Evolutionary conservation across 2,113 vertebrate species (phyloP).

Genomic region (Paraplagusia blochii): DNA sequence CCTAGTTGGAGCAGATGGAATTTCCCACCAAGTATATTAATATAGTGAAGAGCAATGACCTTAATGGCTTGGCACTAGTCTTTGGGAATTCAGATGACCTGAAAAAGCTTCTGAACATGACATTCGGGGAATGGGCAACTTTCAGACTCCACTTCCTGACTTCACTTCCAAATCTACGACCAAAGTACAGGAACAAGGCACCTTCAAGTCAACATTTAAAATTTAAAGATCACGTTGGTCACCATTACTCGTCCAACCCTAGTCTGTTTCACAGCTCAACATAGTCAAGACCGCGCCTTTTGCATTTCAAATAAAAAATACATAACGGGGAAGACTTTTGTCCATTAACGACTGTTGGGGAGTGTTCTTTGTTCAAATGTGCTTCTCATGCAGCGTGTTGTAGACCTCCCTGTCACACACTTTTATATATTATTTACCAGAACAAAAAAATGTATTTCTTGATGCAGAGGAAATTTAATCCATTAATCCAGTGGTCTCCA

Average conservation of each 20-base stretch:
- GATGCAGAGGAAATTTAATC: too few relatives aligned
- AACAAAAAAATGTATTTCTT: too few relatives aligned
- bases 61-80: constrained; percentile 66
- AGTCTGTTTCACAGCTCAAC: background rate
- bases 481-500: too few relatives aligned
- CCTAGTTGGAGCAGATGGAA: constrained; percentile 61
- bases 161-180: constrained; percentile 20
- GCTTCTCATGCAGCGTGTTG: too few relatives aligned
- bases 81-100: constrained; percentile 68
- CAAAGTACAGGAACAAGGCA: constrained; percentile 11
- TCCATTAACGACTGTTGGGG: too few relatives aligned
- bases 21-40: constrained; percentile 55
- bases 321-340: too few relatives aligned
- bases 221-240: background rate
- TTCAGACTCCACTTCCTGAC: constrained; percentile 75
- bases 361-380: too few relatives aligned
- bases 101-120: constrained; percentile 71
- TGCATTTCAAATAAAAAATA: too few relatives aligned
- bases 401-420: too few relatives aligned
- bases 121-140: constrained; percentile 72
- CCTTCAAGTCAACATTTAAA: constrained; percentile 6
- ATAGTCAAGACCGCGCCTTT: background rate
- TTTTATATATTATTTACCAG: too few relatives aligned
- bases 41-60: constrained; percentile 53
- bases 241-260: constrained; percentile 14